These are phyloP conservation scores for Xenops minutus DNA, from an alignment of 2,797 vertebrate species.

Conservation along the genomic window DNA sequence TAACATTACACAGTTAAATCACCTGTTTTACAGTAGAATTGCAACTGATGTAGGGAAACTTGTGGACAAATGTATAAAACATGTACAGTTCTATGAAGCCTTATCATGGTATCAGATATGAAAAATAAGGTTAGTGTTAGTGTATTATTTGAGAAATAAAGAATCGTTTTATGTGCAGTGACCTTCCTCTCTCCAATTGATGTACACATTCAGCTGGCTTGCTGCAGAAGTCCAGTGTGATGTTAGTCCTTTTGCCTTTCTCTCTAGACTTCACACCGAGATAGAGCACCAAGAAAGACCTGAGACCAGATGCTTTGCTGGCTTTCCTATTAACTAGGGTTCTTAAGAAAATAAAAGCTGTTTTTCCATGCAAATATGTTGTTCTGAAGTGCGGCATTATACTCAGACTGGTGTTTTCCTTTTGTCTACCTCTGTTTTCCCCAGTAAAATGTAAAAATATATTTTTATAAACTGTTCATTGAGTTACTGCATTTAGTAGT, in stretches of 20 bases:
- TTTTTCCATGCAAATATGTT: not conserved
- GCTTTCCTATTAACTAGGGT: conserved; percentile 1
- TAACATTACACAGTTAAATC: not conserved
- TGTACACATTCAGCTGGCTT: not conserved
- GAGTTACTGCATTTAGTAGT: not conserved
- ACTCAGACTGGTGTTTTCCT: not conserved
- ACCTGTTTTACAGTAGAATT: not conserved
- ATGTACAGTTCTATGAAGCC: conserved; percentile 21
- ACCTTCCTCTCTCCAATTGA: not conserved
- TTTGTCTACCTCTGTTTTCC: conserved; percentile 24
- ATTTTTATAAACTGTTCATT: conserved; percentile 35
- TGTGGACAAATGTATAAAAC: not conserved
- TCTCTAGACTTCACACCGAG: not conserved
- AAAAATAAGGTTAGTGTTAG: conserved; percentile 14
- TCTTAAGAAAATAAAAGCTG: conserved; percentile 19
- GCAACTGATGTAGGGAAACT: not conserved
- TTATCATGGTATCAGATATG: conserved; percentile 8
- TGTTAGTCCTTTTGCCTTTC: not conserved
- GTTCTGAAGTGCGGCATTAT: not conserved
- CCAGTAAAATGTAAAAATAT: conserved; percentile 14
- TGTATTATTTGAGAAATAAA: conserved; percentile 23
- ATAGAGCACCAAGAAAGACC: not conserved
- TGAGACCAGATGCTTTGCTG: conserved; percentile 24
- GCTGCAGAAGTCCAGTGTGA: not conserved
- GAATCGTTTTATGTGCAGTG: not conserved